Percentiles rank a stretch among this genome's conserved stretches.
These are phyloP conservation scores for Seriola rivoliana DNA, from an alignment of 2,113 vertebrate genomes.

Conservation along the genomic window DNA sequence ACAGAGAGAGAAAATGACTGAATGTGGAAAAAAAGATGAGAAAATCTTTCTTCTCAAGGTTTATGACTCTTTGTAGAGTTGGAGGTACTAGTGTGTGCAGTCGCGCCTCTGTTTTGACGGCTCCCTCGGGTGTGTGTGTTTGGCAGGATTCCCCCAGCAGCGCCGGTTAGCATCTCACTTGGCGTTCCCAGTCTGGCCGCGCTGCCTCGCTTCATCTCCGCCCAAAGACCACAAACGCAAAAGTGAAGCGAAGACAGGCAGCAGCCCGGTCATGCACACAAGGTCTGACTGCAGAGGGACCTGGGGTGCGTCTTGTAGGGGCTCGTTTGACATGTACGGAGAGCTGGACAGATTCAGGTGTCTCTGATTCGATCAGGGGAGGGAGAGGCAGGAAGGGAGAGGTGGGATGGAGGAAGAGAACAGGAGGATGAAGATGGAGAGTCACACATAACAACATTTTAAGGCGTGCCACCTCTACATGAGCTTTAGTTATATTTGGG, in stretches of 20 bases:
- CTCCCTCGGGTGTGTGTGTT: slow-evolving; percentile 48
- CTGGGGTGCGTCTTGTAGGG: neutral
- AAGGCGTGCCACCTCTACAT: slow-evolving; percentile 2
- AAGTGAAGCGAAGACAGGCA: slow-evolving; percentile 50
- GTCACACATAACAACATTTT: slow-evolving; percentile 16
- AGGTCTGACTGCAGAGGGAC: slow-evolving; percentile 28
- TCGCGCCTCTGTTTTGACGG: slow-evolving; percentile 36
- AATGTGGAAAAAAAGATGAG: neutral
- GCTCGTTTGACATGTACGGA: neutral
- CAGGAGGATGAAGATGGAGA: neutral
- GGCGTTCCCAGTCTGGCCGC: slow-evolving; percentile 32
- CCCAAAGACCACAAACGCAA: slow-evolving; percentile 68
- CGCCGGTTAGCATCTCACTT: slow-evolving; percentile 39
- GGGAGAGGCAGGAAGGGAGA: neutral
- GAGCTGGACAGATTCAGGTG: slow-evolving; percentile 23
- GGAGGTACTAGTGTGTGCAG: slow-evolving; percentile 17
- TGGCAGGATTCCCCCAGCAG: slow-evolving; percentile 42
- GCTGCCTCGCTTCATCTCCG: slow-evolving; percentile 55
- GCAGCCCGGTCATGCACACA: slow-evolving; percentile 14
- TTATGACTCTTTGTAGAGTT: slow-evolving; percentile 21
- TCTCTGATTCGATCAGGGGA: neutral
- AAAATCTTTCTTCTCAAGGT: neutral
- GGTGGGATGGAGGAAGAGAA: neutral
- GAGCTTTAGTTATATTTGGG: neutral
- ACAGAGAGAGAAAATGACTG: slow-evolving; percentile 15